These are phyloP conservation scores for Erebia epiphron DNA, from an alignment of 2,888 invertebrate genomes.

Conservation along the genomic window DNA sequence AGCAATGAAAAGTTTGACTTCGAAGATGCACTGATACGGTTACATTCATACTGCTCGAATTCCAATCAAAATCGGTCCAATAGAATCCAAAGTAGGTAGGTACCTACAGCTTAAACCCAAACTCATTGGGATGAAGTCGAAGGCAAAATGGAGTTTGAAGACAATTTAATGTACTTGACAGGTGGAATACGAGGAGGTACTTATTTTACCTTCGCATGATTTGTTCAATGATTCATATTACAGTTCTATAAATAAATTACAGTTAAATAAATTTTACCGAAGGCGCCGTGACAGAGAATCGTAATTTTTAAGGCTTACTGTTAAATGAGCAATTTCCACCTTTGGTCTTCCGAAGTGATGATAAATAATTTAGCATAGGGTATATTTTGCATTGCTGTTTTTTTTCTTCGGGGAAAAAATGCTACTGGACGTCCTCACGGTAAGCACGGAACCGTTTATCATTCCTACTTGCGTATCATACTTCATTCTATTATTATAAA, in stretches of 20 bases:
- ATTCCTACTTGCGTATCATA: no score
- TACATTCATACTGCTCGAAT: not conserved
- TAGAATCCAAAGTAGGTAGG: not conserved
- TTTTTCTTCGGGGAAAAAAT: no score
- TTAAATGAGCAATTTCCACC: not conserved
- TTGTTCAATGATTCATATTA: conserved; percentile 6
- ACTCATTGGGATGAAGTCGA: not conserved
- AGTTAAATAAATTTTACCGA: not conserved
- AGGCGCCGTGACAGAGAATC: not conserved
- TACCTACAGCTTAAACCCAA: not conserved
- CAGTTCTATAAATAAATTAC: not conserved
- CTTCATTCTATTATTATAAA: no score
- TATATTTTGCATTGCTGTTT: no score
- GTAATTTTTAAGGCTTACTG: not conserved
- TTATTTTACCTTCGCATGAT: not conserved
- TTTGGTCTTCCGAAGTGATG: not conserved
- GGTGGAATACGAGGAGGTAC: not conserved
- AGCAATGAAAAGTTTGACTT: not conserved
- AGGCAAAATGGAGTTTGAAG: not conserved
- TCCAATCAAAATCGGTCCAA: not conserved
- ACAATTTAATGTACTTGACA: not conserved
- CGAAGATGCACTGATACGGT: not conserved
- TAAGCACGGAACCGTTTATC: no score
- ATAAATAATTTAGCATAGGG: not conserved
- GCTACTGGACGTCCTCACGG: no score